Conservation (phyloP, 2,113 vertebrate genomes). For the Platichthys flesus region DNA sequence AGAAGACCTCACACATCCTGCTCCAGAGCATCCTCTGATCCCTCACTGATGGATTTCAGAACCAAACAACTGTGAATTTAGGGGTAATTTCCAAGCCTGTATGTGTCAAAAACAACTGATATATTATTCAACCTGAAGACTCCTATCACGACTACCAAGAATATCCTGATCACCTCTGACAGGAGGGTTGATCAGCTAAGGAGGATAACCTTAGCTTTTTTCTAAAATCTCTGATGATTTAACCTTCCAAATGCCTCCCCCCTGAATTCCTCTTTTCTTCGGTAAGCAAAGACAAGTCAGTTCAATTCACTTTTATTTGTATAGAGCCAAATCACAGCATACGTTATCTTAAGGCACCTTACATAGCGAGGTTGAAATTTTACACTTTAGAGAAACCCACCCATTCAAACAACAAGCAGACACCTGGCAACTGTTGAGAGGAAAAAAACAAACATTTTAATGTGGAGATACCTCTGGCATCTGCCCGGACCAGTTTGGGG, state of each 20-base stretch:
- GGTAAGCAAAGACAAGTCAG: background rate
- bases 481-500: too few species aligned
- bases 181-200: background rate
- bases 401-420: too few species aligned
- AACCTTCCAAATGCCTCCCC: background rate
- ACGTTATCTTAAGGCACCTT: too few species aligned
- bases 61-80: slow-evolving; percentile 15
- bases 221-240: background rate
- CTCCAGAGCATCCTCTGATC: background rate
- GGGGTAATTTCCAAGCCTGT: slow-evolving; percentile 8
- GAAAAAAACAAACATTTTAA: too few species aligned
- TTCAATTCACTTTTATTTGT: too few species aligned
- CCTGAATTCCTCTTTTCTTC: background rate
- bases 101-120: background rate
- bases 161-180: background rate
- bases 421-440: too few species aligned
- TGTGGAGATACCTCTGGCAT: too few species aligned
- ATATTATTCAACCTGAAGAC: background rate
- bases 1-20: slow-evolving; percentile 9
- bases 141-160: background rate
- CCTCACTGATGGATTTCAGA: background rate
- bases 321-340: too few species aligned
- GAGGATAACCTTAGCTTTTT: background rate
- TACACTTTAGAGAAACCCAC: too few species aligned
- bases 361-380: too few species aligned